Base-by-base conservation (phyloP, 1,140 invertebrate species). In the Tyrophagus putrescentiae region DNA sequence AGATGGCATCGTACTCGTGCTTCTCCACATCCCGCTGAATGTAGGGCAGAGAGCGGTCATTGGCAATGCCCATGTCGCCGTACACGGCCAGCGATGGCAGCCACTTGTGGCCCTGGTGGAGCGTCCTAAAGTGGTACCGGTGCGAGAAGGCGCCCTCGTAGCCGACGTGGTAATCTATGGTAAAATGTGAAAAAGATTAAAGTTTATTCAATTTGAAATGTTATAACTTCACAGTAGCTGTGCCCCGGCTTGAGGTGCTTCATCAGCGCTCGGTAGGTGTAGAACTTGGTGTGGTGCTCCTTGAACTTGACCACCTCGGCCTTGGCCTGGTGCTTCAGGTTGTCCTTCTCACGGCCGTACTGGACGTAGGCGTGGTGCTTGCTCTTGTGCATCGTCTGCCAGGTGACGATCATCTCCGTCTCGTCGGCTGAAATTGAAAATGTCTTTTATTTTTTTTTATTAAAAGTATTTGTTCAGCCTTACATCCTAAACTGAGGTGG, bases 231-330 rank as follows among this genome's bases (percentile, higher is more conserved):
- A 83, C 81, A 70, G 71, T 86, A 86, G 64, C 67, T 74, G 5
- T 76, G 75, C 34, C 77, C 73, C 45, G 81, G 79, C 53, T 72
- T 68, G 0, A 87, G 72, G 42, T 77, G 68, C 5, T 59, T 70
- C 21, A 87, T 66, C 1, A 69, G 72, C 7, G 84, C 84, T 70
- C 78, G 73, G 68, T 94, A 89, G 63, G 94, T 88, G 68, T 82
- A 93, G 69, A 90, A 82, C 0, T 72, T 70, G 13, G 13, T 39
- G 13, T n/a, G 13, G 13, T 39, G 13, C 13, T 13, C 36, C 36
- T 39, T n/a, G 13, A n/a, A 13, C 36, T 13, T 13, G 13, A 39
- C 13, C 13, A 13, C 36, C 13, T 39, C 13, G 13, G 36, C 13
- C n/a, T 39, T n/a, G 13, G 13, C 36, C 36, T 13, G n/a, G n/a